phyloP scores from a whole-genome alignment of 2,888 invertebrate species.

The Anoplius nigerrimus region DNA sequence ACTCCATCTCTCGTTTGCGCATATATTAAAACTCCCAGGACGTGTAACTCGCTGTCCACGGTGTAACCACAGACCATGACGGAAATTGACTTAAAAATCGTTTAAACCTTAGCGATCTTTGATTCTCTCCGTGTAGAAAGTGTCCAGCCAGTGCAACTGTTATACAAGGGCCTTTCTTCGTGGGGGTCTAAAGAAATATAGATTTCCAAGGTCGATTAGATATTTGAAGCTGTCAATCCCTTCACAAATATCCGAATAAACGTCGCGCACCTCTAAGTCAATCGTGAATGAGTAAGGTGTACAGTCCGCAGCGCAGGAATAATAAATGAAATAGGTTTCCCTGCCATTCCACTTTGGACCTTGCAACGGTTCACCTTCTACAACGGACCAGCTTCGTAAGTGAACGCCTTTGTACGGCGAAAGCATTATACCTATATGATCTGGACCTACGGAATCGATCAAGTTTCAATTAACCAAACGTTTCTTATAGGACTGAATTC shows the following conservation, averaged over 20 bases:
- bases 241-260: too few species aligned
- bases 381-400: conserved; percentile 79
- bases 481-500: neutral
- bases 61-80: conserved; percentile 80
- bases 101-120: conserved; percentile 76
- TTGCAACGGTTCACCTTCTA: conserved; percentile 77
- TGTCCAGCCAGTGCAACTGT: conserved; percentile 81
- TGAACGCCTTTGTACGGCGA: conserved; percentile 79
- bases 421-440: conserved; percentile 82
- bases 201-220: neutral
- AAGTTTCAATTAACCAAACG: neutral
- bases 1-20: neutral
- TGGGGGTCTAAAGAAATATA: conserved; percentile 71
- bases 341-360: conserved; percentile 78
- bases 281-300: conserved; percentile 79
- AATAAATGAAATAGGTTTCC: conserved; percentile 82
- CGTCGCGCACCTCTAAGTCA: conserved; percentile 78
- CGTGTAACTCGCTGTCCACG: conserved; percentile 84
- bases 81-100: conserved; percentile 80
- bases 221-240: conserved; percentile 8
- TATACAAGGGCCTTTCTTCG: conserved; percentile 74
- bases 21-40: conserved; percentile 77
- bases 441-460: conserved; percentile 77
- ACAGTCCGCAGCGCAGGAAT: conserved; percentile 79
- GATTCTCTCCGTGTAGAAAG: conserved; percentile 77